Base-by-base conservation (phyloP, 1,140 invertebrate genomes). In the Sitophilus oryzae region DNA sequence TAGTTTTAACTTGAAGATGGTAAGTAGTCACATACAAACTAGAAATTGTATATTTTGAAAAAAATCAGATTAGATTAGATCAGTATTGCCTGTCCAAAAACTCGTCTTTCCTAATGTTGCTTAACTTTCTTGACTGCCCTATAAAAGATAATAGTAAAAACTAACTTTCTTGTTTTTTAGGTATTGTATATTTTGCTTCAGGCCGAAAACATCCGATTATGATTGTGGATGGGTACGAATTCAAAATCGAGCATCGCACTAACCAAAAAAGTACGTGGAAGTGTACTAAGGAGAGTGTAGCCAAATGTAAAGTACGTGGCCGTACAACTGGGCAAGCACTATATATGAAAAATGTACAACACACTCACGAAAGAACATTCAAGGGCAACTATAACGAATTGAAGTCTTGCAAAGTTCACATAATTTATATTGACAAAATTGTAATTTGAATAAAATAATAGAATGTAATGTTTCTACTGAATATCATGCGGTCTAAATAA, bases 231-330 rank as follows among this genome's bases (percentile, higher is more conserved):
- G 21, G 21, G 2, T 43, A 43, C 15, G 41, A 43, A 43, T 43
- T 43, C 20, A 19, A 22, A 8, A 10, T 43, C 11, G 10, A 43
- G 11, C 18, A 11, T 4, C 18, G 21, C 8, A 19, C 18, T 4
- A 10, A 9, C 3, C 3, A 43, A 8, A 43, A 16, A 14, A 43
- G 18, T 19, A 11, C 20, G 11, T 43, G 41, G 41, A 16, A 14
- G 15, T 43, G 41, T n/a, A 43, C 18, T 43, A 10, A 43, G n/a
- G 10, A 43, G 3, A 19, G 10, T 16, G n/a, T 14, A 43, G 11
- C 15, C 18, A 43, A 43, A 43, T 43, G 41, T 43, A 43, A 43
- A 43, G 41, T 22, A 5, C 11, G 41, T 4, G 10, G 15, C 3
- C 11, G 11, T 6, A 43, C 41, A 3, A 20, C 18, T 3, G 41